Evolutionary conservation across 2,888 invertebrate species (phyloP), one percentile per base, ranked within the genome.

Genomic region (Furcula furcula): DNA sequence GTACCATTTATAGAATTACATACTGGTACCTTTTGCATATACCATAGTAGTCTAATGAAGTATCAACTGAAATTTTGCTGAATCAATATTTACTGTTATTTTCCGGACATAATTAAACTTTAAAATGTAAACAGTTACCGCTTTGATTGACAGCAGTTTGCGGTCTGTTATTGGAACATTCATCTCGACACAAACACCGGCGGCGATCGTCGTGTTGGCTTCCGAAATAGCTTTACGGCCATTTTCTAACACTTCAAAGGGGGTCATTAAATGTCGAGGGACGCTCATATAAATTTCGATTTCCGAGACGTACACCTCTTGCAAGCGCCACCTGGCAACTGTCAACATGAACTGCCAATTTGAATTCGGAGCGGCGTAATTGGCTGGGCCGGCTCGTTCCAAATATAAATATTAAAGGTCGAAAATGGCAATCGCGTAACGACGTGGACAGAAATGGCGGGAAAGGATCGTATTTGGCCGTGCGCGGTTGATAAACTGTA

Each of bases 171-270:
- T 72, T 65, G 65, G 61, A 75, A 74, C 65, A 66, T 47, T 46
- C 16, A 42, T 47, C 60, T 68, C 50, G 63, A 60, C 61, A 60
- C 63, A 64, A 69, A 65, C 58, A 57, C 46, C 52, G 45, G 44
- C 53, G 55, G 57, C 60, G 61, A 55, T 58, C 65, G 58, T 67
- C 64, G 61, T 60, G 61, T 58, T 36, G 40, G 46, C 50, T 54
- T 56, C 63, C 36, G 63, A 76, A 84, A 83, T 83, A 80, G 62
- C 65, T 72, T 73, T 74, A 75, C 72, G 76, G 76, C 71, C 71
- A 78, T 77, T 81, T 76, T 74, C 68, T 65, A 67, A 72, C 74
- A 79, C 84, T 77, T 86, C 86, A 86, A 86, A 86, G 83, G 65
- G 49, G 73, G 69, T 69, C 77, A 76, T 78, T 78, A 81, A 81